phyloP scores from a whole-genome alignment of 2,797 vertebrate genomes.

The Dromococcyx pavoninus region DNA sequence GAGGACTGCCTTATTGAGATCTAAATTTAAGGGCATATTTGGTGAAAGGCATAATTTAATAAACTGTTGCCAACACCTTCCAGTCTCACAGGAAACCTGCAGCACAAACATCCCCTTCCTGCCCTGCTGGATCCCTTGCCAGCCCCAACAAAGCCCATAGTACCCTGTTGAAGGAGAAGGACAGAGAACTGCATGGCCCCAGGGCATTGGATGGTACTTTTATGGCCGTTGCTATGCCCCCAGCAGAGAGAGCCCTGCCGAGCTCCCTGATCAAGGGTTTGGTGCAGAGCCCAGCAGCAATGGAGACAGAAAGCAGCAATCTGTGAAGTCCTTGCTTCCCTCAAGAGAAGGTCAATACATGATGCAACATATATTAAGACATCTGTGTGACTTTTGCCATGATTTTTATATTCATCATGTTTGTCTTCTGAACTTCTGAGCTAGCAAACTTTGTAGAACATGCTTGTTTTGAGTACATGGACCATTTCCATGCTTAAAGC shows the following conservation, averaged over 20 bases:
- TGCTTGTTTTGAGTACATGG: not conserved
- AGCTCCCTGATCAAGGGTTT: not conserved
- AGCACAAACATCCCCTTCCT: not conserved
- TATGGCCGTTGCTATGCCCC: accelerated
- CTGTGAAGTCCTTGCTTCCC: not conserved
- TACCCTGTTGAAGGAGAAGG: not conserved
- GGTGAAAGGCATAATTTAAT: not conserved
- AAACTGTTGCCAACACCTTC: not conserved
- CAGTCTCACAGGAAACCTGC: not conserved
- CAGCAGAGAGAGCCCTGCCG: accelerated
- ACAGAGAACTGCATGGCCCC: not conserved
- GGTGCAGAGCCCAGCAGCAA: not conserved
- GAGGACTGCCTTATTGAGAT: constrained; percentile 23
- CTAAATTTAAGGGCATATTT: constrained; percentile 33
- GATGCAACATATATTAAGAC: not conserved
- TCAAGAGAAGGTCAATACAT: not conserved
- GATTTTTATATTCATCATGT: not conserved
- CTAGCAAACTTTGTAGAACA: not conserved
- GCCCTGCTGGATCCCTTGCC: not conserved
- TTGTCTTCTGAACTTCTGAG: not conserved
- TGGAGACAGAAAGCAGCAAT: not conserved
- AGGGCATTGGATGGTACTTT: not conserved
- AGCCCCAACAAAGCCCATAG: not conserved
- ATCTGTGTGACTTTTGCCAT: not conserved
- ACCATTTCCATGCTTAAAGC: not conserved